Evolutionary conservation across 2,113 vertebrate species (phyloP).

Genomic region (Perca fluviatilis): DNA sequence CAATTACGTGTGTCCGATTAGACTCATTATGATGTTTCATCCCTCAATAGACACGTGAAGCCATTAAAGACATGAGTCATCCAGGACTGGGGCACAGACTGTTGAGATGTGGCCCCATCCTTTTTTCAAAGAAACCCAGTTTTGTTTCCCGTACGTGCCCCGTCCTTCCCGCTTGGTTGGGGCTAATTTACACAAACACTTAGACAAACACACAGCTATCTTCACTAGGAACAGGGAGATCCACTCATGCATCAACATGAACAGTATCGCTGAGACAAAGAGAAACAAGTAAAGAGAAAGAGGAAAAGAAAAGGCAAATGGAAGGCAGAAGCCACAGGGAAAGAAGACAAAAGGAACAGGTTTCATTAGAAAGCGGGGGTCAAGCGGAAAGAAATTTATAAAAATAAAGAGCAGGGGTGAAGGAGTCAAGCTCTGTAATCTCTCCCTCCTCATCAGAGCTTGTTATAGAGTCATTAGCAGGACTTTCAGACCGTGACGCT

Average conservation of each 20-base stretch:
- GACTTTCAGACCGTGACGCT: constrained; percentile 70
- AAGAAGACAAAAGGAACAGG: constrained; percentile 1
- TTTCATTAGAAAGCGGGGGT: constrained; percentile 39
- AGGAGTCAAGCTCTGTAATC: constrained; percentile 58
- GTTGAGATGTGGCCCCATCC: neutral
- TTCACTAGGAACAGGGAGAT: neutral
- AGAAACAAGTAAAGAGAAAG: too few species aligned
- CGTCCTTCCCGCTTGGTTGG: constrained; percentile 6
- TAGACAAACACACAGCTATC: neutral
- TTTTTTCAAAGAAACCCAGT: neutral
- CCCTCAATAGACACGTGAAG: neutral
- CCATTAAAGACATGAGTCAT: constrained; percentile 53
- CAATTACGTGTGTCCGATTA: constrained; percentile 23
- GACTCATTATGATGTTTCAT: neutral
- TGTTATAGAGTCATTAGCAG: constrained; percentile 76
- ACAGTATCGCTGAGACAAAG: neutral
- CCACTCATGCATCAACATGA: constrained; percentile 20
- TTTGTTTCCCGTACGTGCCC: constrained; percentile 29
- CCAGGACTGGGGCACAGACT: neutral
- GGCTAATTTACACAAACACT: neutral
- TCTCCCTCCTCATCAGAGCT: constrained; percentile 64
- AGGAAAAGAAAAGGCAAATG: neutral
- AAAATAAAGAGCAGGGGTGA: constrained; percentile 39
- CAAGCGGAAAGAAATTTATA: constrained; percentile 52
- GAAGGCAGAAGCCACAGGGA: neutral